Conservation (phyloP, 2,797 vertebrate genomes). For the Ptychobarbus kaznakovi region DNA sequence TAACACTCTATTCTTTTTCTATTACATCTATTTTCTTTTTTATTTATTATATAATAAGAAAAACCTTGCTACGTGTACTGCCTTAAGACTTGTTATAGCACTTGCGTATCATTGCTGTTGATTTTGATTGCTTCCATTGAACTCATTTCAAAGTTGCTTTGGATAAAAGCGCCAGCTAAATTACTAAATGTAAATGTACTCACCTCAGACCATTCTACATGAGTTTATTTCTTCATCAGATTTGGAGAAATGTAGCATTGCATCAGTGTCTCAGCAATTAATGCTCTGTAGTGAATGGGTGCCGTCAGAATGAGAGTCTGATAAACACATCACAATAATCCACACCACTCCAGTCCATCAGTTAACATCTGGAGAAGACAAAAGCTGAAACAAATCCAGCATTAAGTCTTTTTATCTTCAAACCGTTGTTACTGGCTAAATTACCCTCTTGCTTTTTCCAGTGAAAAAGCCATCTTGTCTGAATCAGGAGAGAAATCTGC, state of each 20-base stretch:
- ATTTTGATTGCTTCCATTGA: too few relatives aligned
- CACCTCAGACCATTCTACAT: neutral
- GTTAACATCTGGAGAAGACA: neutral
- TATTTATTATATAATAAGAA: too few relatives aligned
- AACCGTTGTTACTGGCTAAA: too few relatives aligned
- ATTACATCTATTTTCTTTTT: too few relatives aligned
- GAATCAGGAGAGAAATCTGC: neutral
- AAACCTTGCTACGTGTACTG: too few relatives aligned
- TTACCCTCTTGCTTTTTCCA: too few relatives aligned
- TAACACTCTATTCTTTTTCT: too few relatives aligned
- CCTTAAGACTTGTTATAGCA: too few relatives aligned
- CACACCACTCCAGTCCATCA: neutral
- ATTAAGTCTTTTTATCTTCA: neutral
- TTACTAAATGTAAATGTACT: neutral
- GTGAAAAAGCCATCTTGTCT: neutral
- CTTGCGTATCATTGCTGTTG: too few relatives aligned
- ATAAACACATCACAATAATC: neutral
- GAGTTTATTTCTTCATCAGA: neutral
- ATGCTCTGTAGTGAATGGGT: neutral
- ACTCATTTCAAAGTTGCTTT: too few relatives aligned
- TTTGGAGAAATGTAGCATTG: neutral
- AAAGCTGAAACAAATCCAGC: neutral
- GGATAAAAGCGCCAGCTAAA: too few relatives aligned
- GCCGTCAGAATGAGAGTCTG: neutral
- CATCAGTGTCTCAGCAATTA: rapidly evolving